Evolutionary conservation across 2,797 vertebrate species (phyloP).

Genomic region (Acrocephalus scirpaceus): DNA sequence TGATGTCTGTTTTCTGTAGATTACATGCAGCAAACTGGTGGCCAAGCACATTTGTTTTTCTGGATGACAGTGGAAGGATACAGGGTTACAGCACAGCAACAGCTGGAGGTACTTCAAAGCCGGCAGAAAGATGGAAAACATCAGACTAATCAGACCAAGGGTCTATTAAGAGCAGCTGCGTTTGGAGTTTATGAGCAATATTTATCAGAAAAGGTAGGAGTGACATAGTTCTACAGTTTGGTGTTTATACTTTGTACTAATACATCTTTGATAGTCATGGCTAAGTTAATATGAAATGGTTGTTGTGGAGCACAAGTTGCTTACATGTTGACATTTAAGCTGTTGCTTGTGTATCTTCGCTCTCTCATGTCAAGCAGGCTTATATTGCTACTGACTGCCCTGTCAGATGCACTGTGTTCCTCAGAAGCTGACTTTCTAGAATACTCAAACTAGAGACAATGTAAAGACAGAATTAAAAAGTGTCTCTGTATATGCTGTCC

Average conservation of each 20-base stretch:
- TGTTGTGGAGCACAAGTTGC: neutral
- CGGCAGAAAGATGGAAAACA: slow-evolving; percentile 90
- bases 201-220: slow-evolving; percentile 93
- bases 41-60: slow-evolving; percentile 98
- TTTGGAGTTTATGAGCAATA: slow-evolving; percentile 97
- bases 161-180: slow-evolving; percentile 91
- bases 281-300: neutral
- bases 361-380: neutral
- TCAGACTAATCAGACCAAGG: slow-evolving; percentile 92
- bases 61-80: slow-evolving; percentile 99
- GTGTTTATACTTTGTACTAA: neutral
- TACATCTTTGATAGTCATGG: neutral
- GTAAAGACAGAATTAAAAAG: neutral
- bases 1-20: slow-evolving; percentile 77
- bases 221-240: neutral
- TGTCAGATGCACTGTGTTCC: neutral
- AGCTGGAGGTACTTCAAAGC: slow-evolving; percentile 90
- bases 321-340: neutral
- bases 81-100: slow-evolving; percentile 96
- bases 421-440: neutral
- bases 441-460: neutral
- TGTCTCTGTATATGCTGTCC: neutral
- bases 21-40: slow-evolving; percentile 97
- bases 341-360: neutral
- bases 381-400: neutral